Base-by-base conservation (phyloP, 1,140 invertebrate genomes). In the Solenopsis invicta region DNA sequence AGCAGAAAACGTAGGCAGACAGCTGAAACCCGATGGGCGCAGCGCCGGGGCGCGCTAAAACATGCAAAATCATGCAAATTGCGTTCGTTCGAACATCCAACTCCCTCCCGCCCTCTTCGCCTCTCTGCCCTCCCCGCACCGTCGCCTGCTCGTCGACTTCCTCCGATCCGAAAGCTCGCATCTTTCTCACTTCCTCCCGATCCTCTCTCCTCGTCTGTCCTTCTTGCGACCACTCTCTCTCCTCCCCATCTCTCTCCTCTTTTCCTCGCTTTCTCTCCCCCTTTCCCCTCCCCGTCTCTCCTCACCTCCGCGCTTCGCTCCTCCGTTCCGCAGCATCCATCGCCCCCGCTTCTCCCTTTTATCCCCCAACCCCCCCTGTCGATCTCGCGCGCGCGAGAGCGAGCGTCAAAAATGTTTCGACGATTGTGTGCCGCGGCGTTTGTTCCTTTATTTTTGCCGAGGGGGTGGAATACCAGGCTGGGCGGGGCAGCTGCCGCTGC, bases 51-150 rank as follows among this genome's bases (percentile, higher is more conserved):
- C 94, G 94, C 92, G 94, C 90, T 95, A 95, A 95, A 94, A 95
- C 94, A 95, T 95, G 94, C 94, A 94, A 95, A 95, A 95, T 95
- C 93, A 94, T 95, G 94, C 94, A 95, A 95, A 94, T 95, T 95
- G 93, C 94, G 94, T 95, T 94, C 94, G 93, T 91, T 91, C 91
- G 90, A 89, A 89, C 86, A 87, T 87, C 82, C 78, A 50, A 45
- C 59, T 62, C 75, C 37, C 76, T 56, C 76, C 66, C 61, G 50
- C 85, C 56, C 66, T 64, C n/a, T 24, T 2, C 74, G 69, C 34
- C 85, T 45, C 69, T 61, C n/a, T n/a, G 16, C 48, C 45, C n/a
- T 16, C 50, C 34, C 52, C 48, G 21, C 66, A 18, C 21, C 50
- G 8, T 59, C 76, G 69, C 80, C 71, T 77, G 41, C 81, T 87